These are phyloP conservation scores for Eupithecia subfuscata DNA, from an alignment of 2,888 invertebrate species.

Conservation along the genomic window DNA sequence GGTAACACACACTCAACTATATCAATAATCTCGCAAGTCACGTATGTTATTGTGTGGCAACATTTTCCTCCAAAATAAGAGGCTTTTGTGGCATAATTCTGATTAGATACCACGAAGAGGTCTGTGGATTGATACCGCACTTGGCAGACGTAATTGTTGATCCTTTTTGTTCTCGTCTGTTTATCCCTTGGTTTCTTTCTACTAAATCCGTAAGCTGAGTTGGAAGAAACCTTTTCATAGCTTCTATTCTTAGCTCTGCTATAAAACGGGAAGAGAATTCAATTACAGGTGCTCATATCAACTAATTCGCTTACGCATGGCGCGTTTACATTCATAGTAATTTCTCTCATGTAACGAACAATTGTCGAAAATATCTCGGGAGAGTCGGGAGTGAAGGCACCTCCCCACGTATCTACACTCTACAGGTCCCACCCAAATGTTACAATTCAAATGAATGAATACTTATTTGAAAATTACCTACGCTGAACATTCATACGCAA, in stretches of 20 bases:
- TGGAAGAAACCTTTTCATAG: background rate
- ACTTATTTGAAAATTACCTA: background rate
- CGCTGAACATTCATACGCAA: background rate
- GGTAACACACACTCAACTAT: background rate
- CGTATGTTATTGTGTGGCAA: background rate
- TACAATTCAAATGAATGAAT: slow-evolving; percentile 4
- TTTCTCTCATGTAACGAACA: slow-evolving; percentile 7
- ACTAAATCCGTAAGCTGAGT: background rate
- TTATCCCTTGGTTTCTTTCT: background rate
- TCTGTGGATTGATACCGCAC: background rate
- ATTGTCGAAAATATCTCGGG: slow-evolving; percentile 1
- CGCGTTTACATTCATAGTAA: slow-evolving; percentile 8
- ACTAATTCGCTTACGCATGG: background rate
- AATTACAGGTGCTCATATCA: background rate
- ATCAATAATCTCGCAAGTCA: background rate
- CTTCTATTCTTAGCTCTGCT: background rate
- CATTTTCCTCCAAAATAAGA: background rate
- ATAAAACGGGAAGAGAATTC: background rate
- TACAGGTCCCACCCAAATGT: slow-evolving; percentile 8
- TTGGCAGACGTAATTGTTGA: background rate
- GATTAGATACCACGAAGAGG: background rate
- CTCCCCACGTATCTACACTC: slow-evolving; percentile 3
- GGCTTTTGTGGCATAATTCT: background rate
- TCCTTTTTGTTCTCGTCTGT: background rate
- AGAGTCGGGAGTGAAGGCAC: background rate